These are phyloP conservation scores for Bicyclus anynana DNA, from an alignment of 1,140 invertebrate genomes.

Conservation along the genomic window DNA sequence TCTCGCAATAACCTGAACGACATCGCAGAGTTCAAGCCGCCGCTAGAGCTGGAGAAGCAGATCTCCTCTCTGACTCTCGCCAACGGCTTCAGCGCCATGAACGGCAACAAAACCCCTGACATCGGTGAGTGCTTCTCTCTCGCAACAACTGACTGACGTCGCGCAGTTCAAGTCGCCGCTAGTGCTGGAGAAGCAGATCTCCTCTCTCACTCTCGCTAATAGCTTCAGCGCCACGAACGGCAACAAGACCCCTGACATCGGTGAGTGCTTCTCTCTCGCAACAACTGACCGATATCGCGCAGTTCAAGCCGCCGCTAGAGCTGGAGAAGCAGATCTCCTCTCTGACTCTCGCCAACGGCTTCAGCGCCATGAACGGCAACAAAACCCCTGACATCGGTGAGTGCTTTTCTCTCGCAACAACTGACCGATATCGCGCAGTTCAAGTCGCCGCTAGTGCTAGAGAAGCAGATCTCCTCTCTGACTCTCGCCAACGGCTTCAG, in stretches of 20 bases:
- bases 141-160: no score
- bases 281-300: no score
- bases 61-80: conserved; percentile 49
- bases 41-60: conserved; percentile 55
- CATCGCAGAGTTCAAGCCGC: conserved; percentile 59
- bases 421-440: no score
- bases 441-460: background rate
- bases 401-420: background rate
- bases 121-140: conserved; percentile 26
- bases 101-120: conserved; percentile 47
- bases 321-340: conserved; percentile 45
- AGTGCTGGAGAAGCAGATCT: conserved; percentile 39
- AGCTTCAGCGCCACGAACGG: conserved; percentile 53
- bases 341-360: conserved; percentile 52
- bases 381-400: conserved; percentile 44
- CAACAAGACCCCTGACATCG: conserved; percentile 42
- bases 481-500: conserved; percentile 56
- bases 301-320: no score
- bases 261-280: conserved; percentile 20
- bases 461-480: conserved; percentile 50
- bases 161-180: no score
- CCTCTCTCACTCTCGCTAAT: conserved; percentile 49
- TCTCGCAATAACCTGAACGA: conserved; percentile 51
- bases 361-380: conserved; percentile 50
- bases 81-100: conserved; percentile 54